A percentile compares a stretch with the other conserved stretches of the same genome.
Conservation (phyloP, 2,888 invertebrate species). For the Therioaphis trifolii region DNA sequence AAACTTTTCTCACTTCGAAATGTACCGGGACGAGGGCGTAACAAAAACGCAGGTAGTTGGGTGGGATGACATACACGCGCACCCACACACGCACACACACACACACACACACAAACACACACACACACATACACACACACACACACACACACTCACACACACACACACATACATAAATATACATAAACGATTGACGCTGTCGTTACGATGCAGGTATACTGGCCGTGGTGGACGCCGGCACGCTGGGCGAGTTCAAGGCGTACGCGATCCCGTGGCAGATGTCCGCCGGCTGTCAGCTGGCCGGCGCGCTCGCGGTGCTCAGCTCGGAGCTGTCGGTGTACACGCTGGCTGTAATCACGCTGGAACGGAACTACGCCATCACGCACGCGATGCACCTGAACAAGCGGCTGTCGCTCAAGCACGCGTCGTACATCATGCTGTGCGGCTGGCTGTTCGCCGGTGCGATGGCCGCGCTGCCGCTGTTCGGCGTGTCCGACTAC, state of each 20-base stretch:
- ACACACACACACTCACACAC: too few species aligned
- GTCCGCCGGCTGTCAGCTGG: conserved; percentile 90
- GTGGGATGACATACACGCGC: too few species aligned
- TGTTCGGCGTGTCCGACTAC: conserved; percentile 93
- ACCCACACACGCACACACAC: too few species aligned
- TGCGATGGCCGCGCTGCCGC: conserved; percentile 86
- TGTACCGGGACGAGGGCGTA: too few species aligned
- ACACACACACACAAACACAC: too few species aligned
- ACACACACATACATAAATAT: too few species aligned
- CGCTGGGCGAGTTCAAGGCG: conserved; percentile 94
- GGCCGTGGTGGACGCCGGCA: conserved; percentile 95
- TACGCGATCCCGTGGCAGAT: conserved; percentile 98
- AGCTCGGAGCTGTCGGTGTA: conserved; percentile 95
- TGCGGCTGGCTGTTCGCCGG: conserved; percentile 93
- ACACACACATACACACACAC: too few species aligned
- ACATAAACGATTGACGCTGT: too few species aligned
- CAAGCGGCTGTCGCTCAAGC: conserved; percentile 85
- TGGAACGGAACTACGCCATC: conserved; percentile 96
- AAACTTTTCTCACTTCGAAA: too few species aligned
- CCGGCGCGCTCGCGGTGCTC: conserved; percentile 93
- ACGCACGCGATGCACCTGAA: conserved; percentile 98
- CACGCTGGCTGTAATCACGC: conserved; percentile 94
- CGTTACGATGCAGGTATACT: conserved; percentile 88
- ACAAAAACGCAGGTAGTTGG: too few species aligned
- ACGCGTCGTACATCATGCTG: conserved; percentile 92